phyloP scores from a whole-genome alignment of 2,113 vertebrate species.

The Myotis brandtii region DNA sequence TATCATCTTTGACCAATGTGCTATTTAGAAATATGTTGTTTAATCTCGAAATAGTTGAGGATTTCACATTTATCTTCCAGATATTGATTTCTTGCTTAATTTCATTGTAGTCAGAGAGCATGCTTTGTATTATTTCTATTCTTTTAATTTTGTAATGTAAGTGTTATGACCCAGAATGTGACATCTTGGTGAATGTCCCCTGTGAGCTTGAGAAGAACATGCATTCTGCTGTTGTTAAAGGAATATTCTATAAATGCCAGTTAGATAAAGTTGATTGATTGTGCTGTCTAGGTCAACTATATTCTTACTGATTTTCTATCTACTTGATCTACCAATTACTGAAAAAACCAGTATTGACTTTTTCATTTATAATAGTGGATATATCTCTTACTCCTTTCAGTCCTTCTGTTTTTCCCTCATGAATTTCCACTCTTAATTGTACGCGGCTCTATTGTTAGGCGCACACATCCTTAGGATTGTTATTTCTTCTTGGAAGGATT shows the following conservation, averaged over 20 bases:
- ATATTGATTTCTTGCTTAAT: not conserved
- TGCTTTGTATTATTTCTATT: not conserved
- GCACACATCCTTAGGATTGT: not conserved
- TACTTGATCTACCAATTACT: not conserved
- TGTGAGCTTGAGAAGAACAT: not conserved
- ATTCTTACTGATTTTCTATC: not conserved
- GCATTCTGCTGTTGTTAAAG: not conserved
- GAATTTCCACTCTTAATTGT: not conserved
- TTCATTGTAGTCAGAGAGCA: not conserved
- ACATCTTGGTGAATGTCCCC: not conserved
- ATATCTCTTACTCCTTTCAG: not conserved
- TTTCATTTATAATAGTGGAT: not conserved
- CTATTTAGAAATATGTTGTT: not conserved
- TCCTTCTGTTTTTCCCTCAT: not conserved
- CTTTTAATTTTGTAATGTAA: not conserved
- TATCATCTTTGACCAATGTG: not conserved
- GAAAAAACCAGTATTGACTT: not conserved
- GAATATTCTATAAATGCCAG: not conserved
- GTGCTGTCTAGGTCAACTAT: not conserved
- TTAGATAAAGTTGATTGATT: not conserved
- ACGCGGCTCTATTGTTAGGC: not conserved
- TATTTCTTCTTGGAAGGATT: not conserved
- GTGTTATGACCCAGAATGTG: not conserved
- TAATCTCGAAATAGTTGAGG: not conserved
- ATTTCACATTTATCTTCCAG: not conserved